A percentile compares a stretch with the other conserved stretches of the same genome.
Conservation (phyloP, 2,113 vertebrate species). For the Spheniscus mendiculus region DNA sequence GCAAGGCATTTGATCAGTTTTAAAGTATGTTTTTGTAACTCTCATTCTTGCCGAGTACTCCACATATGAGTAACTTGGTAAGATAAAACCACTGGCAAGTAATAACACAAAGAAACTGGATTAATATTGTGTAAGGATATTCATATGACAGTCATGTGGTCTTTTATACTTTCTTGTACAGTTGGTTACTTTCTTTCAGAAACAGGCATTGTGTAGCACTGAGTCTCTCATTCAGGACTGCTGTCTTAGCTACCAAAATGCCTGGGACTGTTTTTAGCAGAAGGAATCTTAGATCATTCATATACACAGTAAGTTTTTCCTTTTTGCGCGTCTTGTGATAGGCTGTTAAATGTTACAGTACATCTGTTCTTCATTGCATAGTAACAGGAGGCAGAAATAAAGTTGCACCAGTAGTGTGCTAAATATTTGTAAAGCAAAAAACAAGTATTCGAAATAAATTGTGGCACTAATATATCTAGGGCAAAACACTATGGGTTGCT, state of each 20-base stretch:
- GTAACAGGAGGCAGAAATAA: not conserved
- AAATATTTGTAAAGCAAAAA: not conserved
- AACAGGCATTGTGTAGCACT: not conserved
- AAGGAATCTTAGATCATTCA: conserved; percentile 10
- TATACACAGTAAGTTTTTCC: conserved; percentile 31
- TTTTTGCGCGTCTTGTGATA: not conserved
- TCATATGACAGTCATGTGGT: conserved; percentile 64
- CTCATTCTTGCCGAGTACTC: not conserved
- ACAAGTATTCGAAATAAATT: not conserved
- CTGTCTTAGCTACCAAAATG: conserved; percentile 10
- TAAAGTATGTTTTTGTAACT: not conserved
- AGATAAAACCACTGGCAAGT: not conserved
- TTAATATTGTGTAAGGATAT: conserved; percentile 36
- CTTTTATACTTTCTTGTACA: not conserved
- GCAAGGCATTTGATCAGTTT: not conserved
- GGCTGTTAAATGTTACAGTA: not conserved
- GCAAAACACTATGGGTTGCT: not conserved
- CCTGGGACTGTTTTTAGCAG: not conserved
- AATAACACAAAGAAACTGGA: conserved; percentile 5
- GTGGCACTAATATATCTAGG: not conserved
- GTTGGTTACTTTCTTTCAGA: not conserved
- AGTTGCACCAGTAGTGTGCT: not conserved
- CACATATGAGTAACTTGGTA: not conserved
- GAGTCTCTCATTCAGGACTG: not conserved
- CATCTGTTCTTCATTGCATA: not conserved